Evolutionary conservation across 2,888 invertebrate genomes (phyloP).

Genomic region (Melieria crassipennis): DNA sequence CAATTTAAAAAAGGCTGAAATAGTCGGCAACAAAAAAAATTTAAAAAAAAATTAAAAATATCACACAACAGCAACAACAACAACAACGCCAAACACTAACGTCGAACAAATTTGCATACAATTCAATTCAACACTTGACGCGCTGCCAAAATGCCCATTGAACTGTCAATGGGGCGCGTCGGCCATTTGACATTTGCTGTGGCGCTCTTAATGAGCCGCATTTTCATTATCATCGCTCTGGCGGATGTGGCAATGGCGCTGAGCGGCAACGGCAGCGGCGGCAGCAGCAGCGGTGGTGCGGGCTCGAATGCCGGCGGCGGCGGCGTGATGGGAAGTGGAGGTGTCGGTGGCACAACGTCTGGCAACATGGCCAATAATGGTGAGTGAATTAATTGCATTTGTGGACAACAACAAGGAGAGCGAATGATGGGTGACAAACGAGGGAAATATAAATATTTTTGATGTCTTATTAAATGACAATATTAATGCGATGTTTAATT

Average conservation of each 20-base stretch:
- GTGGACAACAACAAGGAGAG: too few species aligned
- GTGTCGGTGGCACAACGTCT: slow-evolving; percentile 39
- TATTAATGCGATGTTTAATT: too few species aligned
- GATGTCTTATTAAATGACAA: too few species aligned
- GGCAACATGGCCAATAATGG: slow-evolving; percentile 57
- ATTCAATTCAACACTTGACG: too few species aligned
- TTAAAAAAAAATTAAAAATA: too few species aligned
- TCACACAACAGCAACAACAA: too few species aligned
- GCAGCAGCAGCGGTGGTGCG: slow-evolving; percentile 7
- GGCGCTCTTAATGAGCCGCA: slow-evolving; percentile 28
- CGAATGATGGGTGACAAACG: too few species aligned
- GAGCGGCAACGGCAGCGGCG: slow-evolving; percentile 16
- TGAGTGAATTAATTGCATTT: slow-evolving; percentile 46
- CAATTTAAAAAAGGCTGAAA: too few species aligned
- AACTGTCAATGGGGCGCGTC: slow-evolving; percentile 29
- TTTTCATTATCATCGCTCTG: slow-evolving; percentile 34
- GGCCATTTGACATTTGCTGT: slow-evolving; percentile 19
- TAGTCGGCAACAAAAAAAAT: too few species aligned
- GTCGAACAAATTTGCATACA: too few species aligned
- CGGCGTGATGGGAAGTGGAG: slow-evolving; percentile 25
- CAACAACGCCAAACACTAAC: too few species aligned
- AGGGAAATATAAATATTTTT: too few species aligned
- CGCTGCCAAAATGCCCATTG: slow-evolving; percentile 16
- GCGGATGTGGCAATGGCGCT: slow-evolving; percentile 13
- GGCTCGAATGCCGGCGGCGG: slow-evolving; percentile 20